A percentile compares a stretch with the other conserved stretches of the same genome.
Conservation (phyloP, 2,797 vertebrate species). For the Neostethus bicornis region DNA sequence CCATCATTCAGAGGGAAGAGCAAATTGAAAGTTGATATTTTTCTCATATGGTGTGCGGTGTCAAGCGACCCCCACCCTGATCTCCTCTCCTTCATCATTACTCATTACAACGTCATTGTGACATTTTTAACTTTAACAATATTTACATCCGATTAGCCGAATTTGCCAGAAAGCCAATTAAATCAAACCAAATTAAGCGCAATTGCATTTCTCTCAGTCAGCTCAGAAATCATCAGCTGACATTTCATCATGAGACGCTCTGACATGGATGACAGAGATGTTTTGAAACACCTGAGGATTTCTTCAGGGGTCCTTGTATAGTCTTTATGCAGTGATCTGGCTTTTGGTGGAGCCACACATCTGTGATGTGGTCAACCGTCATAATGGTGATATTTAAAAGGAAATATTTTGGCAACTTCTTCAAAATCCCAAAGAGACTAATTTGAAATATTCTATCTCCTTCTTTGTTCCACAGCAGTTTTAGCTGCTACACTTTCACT, state of each 20-base stretch:
- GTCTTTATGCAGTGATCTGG: no score
- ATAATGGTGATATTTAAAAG: no score
- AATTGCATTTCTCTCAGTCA: slow-evolving; percentile 49
- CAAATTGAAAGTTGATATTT: slow-evolving; percentile 45
- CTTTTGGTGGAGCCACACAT: no score
- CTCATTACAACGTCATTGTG: slow-evolving; percentile 42
- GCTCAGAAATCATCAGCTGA: slow-evolving; percentile 29
- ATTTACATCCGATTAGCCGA: slow-evolving; percentile 53
- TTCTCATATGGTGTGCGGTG: slow-evolving; percentile 14
- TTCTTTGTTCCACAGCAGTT: no score
- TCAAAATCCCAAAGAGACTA: no score
- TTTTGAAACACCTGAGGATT: no score
- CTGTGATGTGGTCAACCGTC: no score
- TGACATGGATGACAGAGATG: background rate
- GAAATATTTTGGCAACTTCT: no score
- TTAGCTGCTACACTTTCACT: no score
- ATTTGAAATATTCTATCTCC: no score
- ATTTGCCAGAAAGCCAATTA: slow-evolving; percentile 58
- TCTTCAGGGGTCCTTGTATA: no score
- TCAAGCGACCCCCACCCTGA: background rate
- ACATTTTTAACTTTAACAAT: slow-evolving; percentile 61
- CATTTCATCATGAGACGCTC: slow-evolving; percentile 19
- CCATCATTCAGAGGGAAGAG: slow-evolving; percentile 40
- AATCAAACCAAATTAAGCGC: slow-evolving; percentile 54
- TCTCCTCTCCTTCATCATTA: background rate